These are phyloP conservation scores for Agrotis ipsilon DNA, from an alignment of 2,888 invertebrate species.

Conservation along the genomic window DNA sequence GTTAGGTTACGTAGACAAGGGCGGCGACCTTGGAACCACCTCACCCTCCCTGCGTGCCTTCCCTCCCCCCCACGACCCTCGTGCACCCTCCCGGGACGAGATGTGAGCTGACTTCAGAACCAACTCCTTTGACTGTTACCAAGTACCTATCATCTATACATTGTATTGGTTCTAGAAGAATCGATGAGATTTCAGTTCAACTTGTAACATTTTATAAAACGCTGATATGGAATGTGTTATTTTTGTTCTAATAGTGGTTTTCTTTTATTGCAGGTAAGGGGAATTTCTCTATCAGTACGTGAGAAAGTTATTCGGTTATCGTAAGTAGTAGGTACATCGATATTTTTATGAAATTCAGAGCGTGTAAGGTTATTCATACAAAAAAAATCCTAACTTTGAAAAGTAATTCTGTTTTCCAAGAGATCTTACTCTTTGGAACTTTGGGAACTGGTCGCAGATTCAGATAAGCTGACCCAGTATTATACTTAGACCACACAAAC, in stretches of 20 bases:
- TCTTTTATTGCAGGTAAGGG: constrained; percentile 72
- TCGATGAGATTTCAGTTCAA: constrained; percentile 53
- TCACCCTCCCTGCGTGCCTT: constrained; percentile 47
- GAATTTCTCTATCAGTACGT: constrained; percentile 24
- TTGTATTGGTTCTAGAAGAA: constrained; percentile 59
- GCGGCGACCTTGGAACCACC: constrained; percentile 85
- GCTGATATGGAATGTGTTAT: constrained; percentile 21
- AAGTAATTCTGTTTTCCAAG: background rate
- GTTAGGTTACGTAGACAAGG: constrained; percentile 86
- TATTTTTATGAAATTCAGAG: background rate
- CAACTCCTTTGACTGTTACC: constrained; percentile 78
- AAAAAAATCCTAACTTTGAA: background rate
- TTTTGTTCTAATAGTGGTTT: constrained; percentile 39
- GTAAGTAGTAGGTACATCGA: constrained; percentile 38
- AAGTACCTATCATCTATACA: constrained; percentile 66
- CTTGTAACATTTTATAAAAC: constrained; percentile 27
- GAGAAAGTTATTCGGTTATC: constrained; percentile 19
- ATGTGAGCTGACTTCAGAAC: constrained; percentile 86
- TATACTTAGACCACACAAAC: constrained; percentile 4
- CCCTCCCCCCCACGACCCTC: constrained; percentile 50
- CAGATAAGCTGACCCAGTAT: constrained; percentile 19
- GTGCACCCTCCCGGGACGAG: constrained; percentile 72
- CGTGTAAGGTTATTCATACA: background rate
- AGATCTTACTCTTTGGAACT: background rate
- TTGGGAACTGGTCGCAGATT: constrained; percentile 18